Conservation (phyloP, 2,888 invertebrate genomes). For the Tenthredo distinguenda region DNA sequence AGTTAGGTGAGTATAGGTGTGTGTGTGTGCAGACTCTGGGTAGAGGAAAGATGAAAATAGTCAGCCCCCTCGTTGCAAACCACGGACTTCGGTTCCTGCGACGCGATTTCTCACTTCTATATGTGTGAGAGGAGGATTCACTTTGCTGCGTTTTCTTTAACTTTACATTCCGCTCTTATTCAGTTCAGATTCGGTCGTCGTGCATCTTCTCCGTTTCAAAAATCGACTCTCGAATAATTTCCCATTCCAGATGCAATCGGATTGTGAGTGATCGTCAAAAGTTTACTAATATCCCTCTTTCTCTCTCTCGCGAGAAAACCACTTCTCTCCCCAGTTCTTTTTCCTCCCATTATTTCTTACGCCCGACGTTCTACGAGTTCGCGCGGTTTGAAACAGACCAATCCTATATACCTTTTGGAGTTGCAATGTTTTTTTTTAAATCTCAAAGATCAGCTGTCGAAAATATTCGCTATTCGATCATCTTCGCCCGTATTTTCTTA, state of each 20-base stretch:
- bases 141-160: background rate
- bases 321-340: background rate
- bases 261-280: slow-evolving; percentile 1
- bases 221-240: background rate
- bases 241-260: background rate
- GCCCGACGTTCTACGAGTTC: too few species aligned
- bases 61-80: slow-evolving; percentile 11
- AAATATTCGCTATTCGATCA: background rate
- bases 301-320: background rate
- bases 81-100: slow-evolving; percentile 24
- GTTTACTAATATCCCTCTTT: background rate
- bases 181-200: background rate
- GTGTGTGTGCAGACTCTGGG: background rate
- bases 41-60: slow-evolving; percentile 43
- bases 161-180: background rate
- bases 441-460: too few species aligned
- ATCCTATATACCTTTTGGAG: too few species aligned
- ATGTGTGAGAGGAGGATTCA: slow-evolving; percentile 3
- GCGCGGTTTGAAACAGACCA: too few species aligned
- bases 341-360: background rate
- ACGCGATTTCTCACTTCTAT: slow-evolving; percentile 31
- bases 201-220: background rate
- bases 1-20: background rate
- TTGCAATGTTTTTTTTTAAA: too few species aligned
- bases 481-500: background rate